Conservation (phyloP, 2,888 invertebrate species). For the Eupithecia tripunctaria region DNA sequence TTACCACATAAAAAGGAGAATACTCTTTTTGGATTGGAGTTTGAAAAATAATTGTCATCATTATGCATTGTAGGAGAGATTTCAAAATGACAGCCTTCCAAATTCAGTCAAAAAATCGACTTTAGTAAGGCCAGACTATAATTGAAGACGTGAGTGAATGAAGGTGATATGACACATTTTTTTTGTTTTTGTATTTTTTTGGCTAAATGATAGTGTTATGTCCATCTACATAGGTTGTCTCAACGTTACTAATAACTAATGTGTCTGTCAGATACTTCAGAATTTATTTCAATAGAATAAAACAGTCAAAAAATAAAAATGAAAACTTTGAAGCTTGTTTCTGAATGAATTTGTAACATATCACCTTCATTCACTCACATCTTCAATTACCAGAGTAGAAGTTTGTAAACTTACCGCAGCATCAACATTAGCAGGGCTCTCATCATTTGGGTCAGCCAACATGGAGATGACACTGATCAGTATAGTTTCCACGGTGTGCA, state of each 20-base stretch:
- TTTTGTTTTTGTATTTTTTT: no score
- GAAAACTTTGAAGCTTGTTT: not conserved
- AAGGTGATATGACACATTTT: no score
- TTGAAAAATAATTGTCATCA: not conserved
- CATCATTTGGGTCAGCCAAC: constrained; percentile 99
- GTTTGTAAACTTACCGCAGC: constrained; percentile 91
- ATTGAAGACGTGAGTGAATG: no score
- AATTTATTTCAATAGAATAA: no score
- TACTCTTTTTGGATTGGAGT: not conserved
- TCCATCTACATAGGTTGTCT: no score
- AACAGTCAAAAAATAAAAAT: no score
- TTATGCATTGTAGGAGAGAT: not conserved
- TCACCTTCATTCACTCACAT: no score
- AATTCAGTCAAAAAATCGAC: not conserved
- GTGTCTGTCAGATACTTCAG: no score
- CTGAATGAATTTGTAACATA: no score
- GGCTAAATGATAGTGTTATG: no score
- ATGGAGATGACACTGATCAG: constrained; percentile 99
- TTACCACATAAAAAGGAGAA: not conserved
- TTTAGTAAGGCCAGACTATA: no score
- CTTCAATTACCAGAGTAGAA: not conserved
- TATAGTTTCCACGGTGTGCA: constrained; percentile 99
- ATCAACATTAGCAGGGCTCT: constrained; percentile 99
- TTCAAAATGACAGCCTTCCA: not conserved
- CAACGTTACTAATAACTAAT: no score